Base-by-base conservation (phyloP, 1,140 invertebrate genomes). In the Bombus sibiricus region DNA sequence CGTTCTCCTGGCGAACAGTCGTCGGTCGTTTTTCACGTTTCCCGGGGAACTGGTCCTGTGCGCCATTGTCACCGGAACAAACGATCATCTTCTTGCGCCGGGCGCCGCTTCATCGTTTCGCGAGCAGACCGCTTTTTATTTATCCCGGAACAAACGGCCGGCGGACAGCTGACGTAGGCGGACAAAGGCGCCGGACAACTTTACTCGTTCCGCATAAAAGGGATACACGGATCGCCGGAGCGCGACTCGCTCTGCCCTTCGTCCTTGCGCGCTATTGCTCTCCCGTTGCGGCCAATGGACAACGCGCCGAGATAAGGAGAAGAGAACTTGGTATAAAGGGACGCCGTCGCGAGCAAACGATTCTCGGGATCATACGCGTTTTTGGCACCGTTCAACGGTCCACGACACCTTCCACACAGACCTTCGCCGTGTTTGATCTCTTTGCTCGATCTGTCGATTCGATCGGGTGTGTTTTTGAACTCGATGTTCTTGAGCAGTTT, bases 91-190 rank as follows among this genome's bases (percentile, higher is more conserved):
- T 91, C 88, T 73, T 87, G 87, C 77, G 73, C 79, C 74, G 73
- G 79, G 68, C 72, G 84, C 64, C 90, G 83, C 84, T 87, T 86
- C 79, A 86, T 81, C 86, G 80, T 91, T 91, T 86, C 89, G 81
- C 88, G 81, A 86, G 86, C 72, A 88, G 88, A 88, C 71, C 81
- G 77, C 87, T 90, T 90, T 84, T 89, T 90, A 90, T 90, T 90
- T 90, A 90, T 83, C 62, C 57, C 72, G 68, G 89, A 79, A 92
- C 91, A 92, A 92, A 92, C 91, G 91, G 87, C 59, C 73, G 82
- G 78, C 71, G 84, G 89, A 91, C 91, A 89, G 88, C 76, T 90
- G 87, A 90, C 81, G 86, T 90, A 81, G 88, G 89, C 84, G 90
- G 84, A 91, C 90, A 91, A 91, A 91, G 90, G 86, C 90, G 83